Evolutionary conservation across 2,113 vertebrate species (phyloP).

Genomic region (Vanacampus margaritifer): DNA sequence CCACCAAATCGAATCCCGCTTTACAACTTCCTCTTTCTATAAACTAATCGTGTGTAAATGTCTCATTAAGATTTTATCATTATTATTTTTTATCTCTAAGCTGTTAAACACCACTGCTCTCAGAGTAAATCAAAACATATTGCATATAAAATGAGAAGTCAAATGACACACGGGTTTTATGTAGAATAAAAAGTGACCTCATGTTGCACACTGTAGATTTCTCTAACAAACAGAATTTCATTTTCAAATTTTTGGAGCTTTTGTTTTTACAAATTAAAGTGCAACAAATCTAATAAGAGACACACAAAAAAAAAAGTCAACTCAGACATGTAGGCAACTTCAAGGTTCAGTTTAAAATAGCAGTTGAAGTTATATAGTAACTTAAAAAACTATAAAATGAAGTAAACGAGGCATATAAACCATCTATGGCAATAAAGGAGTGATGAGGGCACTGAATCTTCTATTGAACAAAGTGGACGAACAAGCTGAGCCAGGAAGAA

Average conservation of each 20-base stretch:
- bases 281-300: not conserved
- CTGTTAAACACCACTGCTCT: not conserved
- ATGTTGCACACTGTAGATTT: not conserved
- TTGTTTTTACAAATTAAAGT: not conserved
- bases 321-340: not conserved
- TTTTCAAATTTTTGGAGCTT: not conserved
- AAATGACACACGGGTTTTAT: not conserved
- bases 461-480: constrained; percentile 40
- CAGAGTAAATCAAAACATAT: not conserved
- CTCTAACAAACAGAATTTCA: not conserved
- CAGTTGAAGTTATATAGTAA: not conserved
- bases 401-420: not conserved
- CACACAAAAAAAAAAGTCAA: not conserved
- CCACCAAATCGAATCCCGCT: no score
- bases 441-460: not conserved
- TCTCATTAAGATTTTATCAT: no score
- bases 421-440: constrained; percentile 3
- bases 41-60: no score
- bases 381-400: not conserved
- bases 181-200: not conserved
- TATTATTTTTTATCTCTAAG: not conserved
- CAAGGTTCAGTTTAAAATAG: not conserved
- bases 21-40: no score
- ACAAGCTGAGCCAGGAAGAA: constrained; percentile 46
- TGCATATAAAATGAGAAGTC: not conserved